These are phyloP conservation scores for Stratiomys singularior DNA, from an alignment of 2,888 invertebrate genomes.

Conservation along the genomic window DNA sequence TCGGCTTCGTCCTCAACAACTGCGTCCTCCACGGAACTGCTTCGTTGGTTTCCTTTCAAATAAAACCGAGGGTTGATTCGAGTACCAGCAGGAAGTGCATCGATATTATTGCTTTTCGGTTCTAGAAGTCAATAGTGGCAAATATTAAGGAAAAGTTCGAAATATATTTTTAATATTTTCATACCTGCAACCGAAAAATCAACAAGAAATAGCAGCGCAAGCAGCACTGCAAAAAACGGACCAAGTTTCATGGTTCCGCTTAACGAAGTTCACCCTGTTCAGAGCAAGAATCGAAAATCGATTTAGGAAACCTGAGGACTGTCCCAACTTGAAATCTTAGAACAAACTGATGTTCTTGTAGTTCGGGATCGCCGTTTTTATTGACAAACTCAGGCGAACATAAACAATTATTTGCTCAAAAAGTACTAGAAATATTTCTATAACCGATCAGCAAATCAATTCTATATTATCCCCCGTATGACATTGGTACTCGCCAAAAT, in stretches of 20 bases:
- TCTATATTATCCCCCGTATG: not conserved
- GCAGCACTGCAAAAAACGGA: conserved; percentile 24
- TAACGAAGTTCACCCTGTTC: not conserved
- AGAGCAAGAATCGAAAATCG: not conserved
- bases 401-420: conserved; percentile 32
- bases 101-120: not conserved
- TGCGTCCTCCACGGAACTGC: not conserved
- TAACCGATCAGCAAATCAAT: conserved; percentile 5
- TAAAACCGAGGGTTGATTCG: conserved; percentile 36
- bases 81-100: not conserved
- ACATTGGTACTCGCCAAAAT: conserved; percentile 8
- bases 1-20: not conserved
- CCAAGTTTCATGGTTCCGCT: conserved; percentile 21
- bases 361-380: conserved; percentile 32
- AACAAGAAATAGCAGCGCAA: conserved; percentile 17
- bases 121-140: not conserved
- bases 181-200: conserved; percentile 24
- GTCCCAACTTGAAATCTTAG: conserved; percentile 23
- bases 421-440: conserved; percentile 20
- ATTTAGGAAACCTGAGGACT: conserved; percentile 32
- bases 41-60: not conserved
- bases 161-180: not conserved
- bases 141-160: not conserved
- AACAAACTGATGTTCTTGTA: conserved; percentile 44
- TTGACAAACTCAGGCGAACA: conserved; percentile 36